Evolutionary conservation across 1,140 invertebrate species (phyloP), one percentile per base, ranked within the genome.

Genomic region (Heliconius congener): DNA sequence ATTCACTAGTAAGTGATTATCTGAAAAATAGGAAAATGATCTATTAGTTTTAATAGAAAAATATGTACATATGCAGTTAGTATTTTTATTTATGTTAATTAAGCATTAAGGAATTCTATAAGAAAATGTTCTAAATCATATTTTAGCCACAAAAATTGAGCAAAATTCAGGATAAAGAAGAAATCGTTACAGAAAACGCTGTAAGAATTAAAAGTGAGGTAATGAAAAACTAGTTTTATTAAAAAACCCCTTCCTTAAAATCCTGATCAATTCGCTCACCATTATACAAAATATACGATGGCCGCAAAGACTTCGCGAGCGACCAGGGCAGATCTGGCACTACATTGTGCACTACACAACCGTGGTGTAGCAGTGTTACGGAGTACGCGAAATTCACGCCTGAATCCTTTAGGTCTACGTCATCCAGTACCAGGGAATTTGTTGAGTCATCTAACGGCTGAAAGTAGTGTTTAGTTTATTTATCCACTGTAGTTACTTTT

Each of bases 331-430:
- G 96, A 57, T 97, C 97, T 0, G 97, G 97, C 82, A 98, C 96
- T 8, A 97, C 97, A 85, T 97, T 97, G 87, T 98, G 97, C 13
- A 98, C 96, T 3, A 98, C 97, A 86, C 96, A 97, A 46, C 97
- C 97, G 85, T 98, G 97, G 88, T 98, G 97, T 73, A 98, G 92
- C 72, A 98, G 89, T 0, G 97, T 98, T 16, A 98, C 96, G 1
- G 97, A 97, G 89, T 98, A 98, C 19, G 97, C 97, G 88, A 98
- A 97, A 86, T 98, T 97, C 3, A 98, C 97, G 19, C 96, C 96
- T 30, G 96, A 96, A 39, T 95, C 95, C 73, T 96, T 95, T 73
- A 95, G 83, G 34, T 95, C 95, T 18, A 94, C 93, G 76, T 95
- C 94, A 42, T 95, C 93, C 34, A 93, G 72, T 8, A 91, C 90